These are phyloP conservation scores for Dipodomys stephensi DNA, from an alignment of 2,113 vertebrate genomes.

Conservation along the genomic window DNA sequence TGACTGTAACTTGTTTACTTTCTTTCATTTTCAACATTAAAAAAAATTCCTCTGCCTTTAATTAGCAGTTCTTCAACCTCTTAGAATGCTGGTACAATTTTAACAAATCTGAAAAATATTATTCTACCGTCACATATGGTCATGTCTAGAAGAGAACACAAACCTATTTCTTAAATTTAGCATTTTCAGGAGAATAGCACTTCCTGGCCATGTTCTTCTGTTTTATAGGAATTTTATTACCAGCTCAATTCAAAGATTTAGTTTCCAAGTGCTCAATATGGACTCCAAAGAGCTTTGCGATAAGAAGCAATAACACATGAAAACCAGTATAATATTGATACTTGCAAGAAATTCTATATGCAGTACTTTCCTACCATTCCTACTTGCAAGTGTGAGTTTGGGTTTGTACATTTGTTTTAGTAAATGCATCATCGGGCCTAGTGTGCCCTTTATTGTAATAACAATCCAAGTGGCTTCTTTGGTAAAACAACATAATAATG, in stretches of 20 bases:
- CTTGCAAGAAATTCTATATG: not conserved
- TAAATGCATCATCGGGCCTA: not conserved
- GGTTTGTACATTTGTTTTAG: not conserved
- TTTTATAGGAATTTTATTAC: slow-evolving; percentile 6
- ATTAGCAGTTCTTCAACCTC: not conserved
- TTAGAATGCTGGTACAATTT: not conserved
- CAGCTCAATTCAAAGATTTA: slow-evolving; percentile 20
- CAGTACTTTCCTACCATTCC: not conserved
- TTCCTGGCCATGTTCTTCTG: not conserved
- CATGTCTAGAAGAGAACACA: not conserved
- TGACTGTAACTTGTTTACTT: not conserved
- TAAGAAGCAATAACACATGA: not conserved
- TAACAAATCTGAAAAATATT: slow-evolving; percentile 40
- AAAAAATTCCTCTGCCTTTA: slow-evolving; percentile 1
- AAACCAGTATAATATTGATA: not conserved
- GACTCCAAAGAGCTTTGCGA: not conserved
- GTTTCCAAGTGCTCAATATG: not conserved
- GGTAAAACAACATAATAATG: not conserved
- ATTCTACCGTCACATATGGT: not conserved
- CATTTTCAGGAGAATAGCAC: not conserved
- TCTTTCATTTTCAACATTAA: slow-evolving; percentile 21
- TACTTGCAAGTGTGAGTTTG: not conserved
- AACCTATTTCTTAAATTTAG: slow-evolving; percentile 10
- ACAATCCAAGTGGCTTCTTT: not conserved
- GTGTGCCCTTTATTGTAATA: not conserved